Conservation (phyloP, 2,888 invertebrate species). For the Tenthredo livida region DNA sequence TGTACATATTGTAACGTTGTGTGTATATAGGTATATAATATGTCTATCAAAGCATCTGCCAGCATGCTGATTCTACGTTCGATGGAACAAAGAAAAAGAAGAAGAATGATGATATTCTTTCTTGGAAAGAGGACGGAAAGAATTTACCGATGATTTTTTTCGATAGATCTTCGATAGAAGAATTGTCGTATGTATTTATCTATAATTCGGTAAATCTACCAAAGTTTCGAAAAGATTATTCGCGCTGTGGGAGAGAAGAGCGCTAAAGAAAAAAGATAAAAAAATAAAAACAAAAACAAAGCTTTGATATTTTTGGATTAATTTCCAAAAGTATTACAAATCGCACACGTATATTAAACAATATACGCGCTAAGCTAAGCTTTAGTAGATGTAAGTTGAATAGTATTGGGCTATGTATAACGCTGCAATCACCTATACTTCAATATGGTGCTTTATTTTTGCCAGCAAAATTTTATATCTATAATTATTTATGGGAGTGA, state of each 20-base stretch:
- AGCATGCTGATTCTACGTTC: not conserved
- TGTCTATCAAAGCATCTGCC: not conserved
- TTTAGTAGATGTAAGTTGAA: not conserved
- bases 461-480: not conserved
- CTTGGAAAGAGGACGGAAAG: not conserved
- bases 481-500: not conserved
- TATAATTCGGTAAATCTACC: constrained; percentile 3
- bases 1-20: constrained; percentile 42
- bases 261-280: not conserved
- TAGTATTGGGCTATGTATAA: not conserved
- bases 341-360: not conserved
- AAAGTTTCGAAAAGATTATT: constrained; percentile 12
- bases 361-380: constrained; percentile 13
- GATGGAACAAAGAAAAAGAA: not conserved
- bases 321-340: not conserved
- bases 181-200: constrained; percentile 17
- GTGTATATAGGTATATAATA: constrained; percentile 8
- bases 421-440: not conserved
- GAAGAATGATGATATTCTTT: not conserved
- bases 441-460: constrained; percentile 25
- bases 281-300: too few species aligned
- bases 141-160: not conserved
- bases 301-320: not conserved
- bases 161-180: not conserved
- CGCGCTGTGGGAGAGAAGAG: not conserved